phyloP scores from a whole-genome alignment of 2,888 invertebrate genomes.

The Chloroclysta siterata region DNA sequence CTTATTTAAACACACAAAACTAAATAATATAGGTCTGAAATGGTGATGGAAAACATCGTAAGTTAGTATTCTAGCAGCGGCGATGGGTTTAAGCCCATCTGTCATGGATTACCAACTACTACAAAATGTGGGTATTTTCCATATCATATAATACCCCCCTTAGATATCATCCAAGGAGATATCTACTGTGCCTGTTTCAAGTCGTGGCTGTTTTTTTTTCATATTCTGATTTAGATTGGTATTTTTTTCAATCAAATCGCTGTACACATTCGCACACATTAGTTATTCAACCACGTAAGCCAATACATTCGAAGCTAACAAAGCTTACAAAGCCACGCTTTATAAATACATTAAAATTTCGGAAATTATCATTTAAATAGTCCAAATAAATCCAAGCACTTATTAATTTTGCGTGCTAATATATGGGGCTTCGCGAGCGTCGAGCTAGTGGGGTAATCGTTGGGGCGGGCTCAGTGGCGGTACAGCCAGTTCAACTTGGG shows the following conservation, averaged over 20 bases:
- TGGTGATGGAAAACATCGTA: no score
- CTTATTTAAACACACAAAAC: no score
- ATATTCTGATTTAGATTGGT: no score
- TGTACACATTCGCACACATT: background rate
- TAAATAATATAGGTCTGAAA: no score
- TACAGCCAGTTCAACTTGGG: conserved; percentile 71
- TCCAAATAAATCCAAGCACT: conserved; percentile 22
- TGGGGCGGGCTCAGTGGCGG: conserved; percentile 70
- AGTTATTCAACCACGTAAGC: conserved; percentile 4
- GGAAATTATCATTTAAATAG: conserved; percentile 13
- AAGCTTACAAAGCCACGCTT: conserved; percentile 1
- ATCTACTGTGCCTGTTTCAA: no score
- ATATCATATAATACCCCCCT: no score
- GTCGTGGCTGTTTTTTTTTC: no score
- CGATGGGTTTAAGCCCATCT: no score
- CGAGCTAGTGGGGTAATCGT: conserved; percentile 72
- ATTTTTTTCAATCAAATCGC: background rate
- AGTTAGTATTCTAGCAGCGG: no score
- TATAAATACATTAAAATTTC: conserved; percentile 8
- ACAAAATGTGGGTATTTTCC: no score
- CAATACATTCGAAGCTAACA: background rate
- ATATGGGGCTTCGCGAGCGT: conserved; percentile 65
- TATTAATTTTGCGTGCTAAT: conserved; percentile 47
- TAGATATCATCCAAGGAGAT: no score
- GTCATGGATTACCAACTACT: no score